Percentiles rank a stretch among this genome's conserved stretches.
Conservation (phyloP, 2,797 vertebrate genomes). For the Darevskia nairensis region DNA sequence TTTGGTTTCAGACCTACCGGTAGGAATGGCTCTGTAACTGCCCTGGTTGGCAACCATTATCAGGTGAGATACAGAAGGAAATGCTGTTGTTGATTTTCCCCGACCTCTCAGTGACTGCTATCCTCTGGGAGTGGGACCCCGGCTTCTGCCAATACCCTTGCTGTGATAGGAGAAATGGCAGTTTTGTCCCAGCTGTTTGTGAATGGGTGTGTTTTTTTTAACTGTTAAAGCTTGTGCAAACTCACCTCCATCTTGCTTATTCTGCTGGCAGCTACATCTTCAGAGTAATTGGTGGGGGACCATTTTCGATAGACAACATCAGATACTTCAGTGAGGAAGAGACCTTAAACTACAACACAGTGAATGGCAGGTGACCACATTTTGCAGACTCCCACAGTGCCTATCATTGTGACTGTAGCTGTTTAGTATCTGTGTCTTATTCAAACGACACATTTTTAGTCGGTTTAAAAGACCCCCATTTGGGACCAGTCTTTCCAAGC, state of each 20-base stretch:
- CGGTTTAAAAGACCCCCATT: background rate
- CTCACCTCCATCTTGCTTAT: background rate
- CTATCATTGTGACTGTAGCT: background rate
- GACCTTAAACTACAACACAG: conserved; percentile 69
- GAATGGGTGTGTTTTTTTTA: background rate
- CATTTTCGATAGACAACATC: conserved; percentile 41
- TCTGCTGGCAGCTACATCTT: conserved; percentile 65
- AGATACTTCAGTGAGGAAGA: conserved; percentile 64
- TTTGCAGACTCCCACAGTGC: background rate
- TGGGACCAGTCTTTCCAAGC: background rate
- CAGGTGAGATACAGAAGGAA: background rate
- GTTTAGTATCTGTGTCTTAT: background rate
- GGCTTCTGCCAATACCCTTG: background rate
- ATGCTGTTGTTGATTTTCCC: background rate
- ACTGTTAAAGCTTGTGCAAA: background rate
- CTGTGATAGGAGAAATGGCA: background rate
- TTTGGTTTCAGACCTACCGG: too few species aligned
- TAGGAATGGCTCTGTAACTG: too few species aligned
- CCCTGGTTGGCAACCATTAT: too few species aligned
- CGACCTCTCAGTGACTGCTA: background rate
- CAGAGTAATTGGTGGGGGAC: conserved; percentile 72
- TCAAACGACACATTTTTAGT: background rate
- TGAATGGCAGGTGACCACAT: conserved; percentile 57
- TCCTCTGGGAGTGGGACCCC: background rate
- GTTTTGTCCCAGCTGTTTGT: background rate